These are phyloP conservation scores for Cyrtonyx montezumae DNA, from an alignment of 2,113 vertebrate species.

Conservation along the genomic window DNA sequence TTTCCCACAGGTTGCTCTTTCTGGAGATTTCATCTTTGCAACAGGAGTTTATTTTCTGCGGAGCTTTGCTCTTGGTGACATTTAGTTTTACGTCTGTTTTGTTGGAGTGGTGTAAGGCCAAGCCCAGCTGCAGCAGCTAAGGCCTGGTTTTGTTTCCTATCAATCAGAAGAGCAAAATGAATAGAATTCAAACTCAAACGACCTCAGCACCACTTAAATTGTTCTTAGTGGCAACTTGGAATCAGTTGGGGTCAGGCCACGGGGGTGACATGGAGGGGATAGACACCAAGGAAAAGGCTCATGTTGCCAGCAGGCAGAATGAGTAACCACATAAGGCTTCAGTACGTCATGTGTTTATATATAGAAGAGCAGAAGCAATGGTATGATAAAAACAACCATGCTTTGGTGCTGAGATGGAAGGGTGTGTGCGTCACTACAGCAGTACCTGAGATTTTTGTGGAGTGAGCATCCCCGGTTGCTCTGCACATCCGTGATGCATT, in stretches of 20 bases:
- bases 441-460: not conserved
- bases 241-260: not conserved
- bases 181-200: not conserved
- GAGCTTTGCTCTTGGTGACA: not conserved
- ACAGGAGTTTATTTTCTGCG: not conserved
- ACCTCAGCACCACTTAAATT: not conserved
- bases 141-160: not conserved
- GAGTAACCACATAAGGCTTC: constrained; percentile 12
- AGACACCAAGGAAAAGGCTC: not conserved
- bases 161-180: not conserved
- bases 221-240: not conserved
- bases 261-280: not conserved
- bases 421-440: fast-evolving
- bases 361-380: not conserved
- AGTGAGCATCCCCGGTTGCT: not conserved
- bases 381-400: not conserved
- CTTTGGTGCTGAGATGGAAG: not conserved
- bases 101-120: not conserved
- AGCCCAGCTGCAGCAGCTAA: not conserved
- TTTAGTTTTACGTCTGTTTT: not conserved
- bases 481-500: fast-evolving
- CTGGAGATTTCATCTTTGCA: not conserved
- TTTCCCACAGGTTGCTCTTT: not conserved
- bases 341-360: constrained; percentile 54
- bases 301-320: not conserved